Evolutionary conservation across 2,113 vertebrate genomes (phyloP), one percentile per base, ranked within the genome.

Genomic region (Okapia johnstoni): DNA sequence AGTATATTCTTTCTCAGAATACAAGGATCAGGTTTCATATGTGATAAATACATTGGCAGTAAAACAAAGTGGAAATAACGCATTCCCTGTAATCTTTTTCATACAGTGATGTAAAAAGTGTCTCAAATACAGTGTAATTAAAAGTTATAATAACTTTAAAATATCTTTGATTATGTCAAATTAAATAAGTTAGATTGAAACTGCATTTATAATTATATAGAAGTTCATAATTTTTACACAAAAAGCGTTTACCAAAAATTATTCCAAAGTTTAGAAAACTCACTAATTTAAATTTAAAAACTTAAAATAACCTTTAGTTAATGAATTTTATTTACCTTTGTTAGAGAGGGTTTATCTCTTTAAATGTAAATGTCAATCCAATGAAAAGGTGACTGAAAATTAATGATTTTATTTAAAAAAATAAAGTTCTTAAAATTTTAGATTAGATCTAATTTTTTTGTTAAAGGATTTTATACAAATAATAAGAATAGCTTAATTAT

Each of bases 141-240:
- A 96, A 98, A 66, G 55, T 97, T 97, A 95, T 92, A 96, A 94
- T 97, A 93, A 93, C 89, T 92, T 97, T 66, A 70, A 73, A 61
- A 80, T 98, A 66, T 96, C 84, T 93, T 97, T 94, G 97, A 98
- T 98, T 98, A 97, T 97, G 60, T 97, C 93, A 93, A 97, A 97
- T 98, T 98, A 97, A 93, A 77, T 91, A 96, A 93, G 60, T 80
- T 90, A 95, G 60, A 91, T 96, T 98, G 73, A 97, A 97, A 98
- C 97, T 97, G 21, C 90, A 94, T 97, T 97, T 97, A 83, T 97
- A 97, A 97, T 98, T 97, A 95, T 76, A 33, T 96, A 88, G 25
- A 88, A 93, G 66, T 97, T 96, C 94, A 79, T 96, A 85, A 57
- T 95, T 98, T 96, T 98, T 95, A 96, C 92, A 94, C 94, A 97